Evolutionary conservation across 2,888 invertebrate species (phyloP).

Genomic region (Scrobipalpa atriplicella): DNA sequence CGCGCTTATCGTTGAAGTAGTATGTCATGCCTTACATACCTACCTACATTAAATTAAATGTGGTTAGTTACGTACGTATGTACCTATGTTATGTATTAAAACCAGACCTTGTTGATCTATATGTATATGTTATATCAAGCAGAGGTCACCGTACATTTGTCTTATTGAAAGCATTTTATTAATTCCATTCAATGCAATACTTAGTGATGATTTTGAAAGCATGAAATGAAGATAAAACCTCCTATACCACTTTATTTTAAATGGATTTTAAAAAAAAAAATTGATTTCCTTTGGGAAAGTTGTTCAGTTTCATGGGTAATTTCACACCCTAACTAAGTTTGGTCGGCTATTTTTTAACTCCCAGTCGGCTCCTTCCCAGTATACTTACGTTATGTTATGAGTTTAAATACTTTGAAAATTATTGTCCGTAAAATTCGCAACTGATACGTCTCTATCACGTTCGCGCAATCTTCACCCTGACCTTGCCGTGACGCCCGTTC

Average conservation of each 20-base stretch:
- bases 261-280: too few species aligned
- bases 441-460: neutral
- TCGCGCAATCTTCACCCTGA: slow-evolving; percentile 37
- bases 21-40: slow-evolving; percentile 8
- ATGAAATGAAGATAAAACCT: too few species aligned
- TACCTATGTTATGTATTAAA: neutral
- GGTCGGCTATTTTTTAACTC: too few species aligned
- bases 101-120: slow-evolving; percentile 4
- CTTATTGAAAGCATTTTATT: neutral
- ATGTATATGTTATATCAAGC: slow-evolving; percentile 1
- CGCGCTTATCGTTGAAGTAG: slow-evolving; percentile 8
- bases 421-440: neutral
- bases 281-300: too few species aligned
- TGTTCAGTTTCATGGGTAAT: too few species aligned
- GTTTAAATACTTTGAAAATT: slow-evolving; percentile 3
- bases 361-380: too few species aligned
- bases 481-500: slow-evolving; percentile 50
- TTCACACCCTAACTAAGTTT: too few species aligned
- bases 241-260: too few species aligned
- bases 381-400: neutral
- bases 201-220: neutral
- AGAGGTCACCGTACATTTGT: slow-evolving; percentile 12
- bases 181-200: neutral
- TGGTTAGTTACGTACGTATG: neutral
- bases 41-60: slow-evolving; percentile 7